Percentiles rank a stretch among this genome's conserved stretches.
Evolutionary conservation across 2,797 vertebrate species (phyloP).

Genomic region (Apodemus agrarius): DNA sequence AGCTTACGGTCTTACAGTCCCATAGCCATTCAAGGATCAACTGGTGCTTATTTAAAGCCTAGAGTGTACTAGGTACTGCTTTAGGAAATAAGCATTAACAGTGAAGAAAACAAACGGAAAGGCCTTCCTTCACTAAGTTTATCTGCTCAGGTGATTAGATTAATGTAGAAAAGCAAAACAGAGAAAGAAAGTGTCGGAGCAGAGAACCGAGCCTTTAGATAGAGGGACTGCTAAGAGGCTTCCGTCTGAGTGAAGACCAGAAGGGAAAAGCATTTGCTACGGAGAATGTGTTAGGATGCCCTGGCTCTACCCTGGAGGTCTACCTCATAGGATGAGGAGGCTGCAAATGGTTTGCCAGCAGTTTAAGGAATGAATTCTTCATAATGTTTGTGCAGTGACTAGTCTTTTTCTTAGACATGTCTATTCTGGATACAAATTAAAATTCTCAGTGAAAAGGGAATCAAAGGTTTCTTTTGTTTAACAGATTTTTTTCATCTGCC

Average conservation of each 20-base stretch:
- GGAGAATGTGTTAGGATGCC: neutral
- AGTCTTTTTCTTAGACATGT: neutral
- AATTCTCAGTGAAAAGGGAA: slow-evolving; percentile 3
- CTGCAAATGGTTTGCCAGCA: neutral
- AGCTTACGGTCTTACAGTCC: neutral
- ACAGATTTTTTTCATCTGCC: neutral
- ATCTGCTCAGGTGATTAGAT: neutral
- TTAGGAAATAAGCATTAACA: neutral
- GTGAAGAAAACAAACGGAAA: neutral
- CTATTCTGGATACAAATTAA: slow-evolving; percentile 8
- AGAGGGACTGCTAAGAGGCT: neutral
- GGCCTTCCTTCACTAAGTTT: neutral
- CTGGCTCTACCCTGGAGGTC: neutral
- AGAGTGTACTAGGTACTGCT: neutral
- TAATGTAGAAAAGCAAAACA: neutral
- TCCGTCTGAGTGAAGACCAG: neutral
- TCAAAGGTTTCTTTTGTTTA: neutral
- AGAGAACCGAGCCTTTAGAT: neutral
- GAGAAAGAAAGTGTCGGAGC: neutral
- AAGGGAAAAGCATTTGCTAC: neutral
- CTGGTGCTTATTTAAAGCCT: neutral
- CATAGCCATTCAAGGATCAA: neutral
- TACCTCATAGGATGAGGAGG: neutral
- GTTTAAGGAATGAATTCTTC: neutral
- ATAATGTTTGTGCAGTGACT: neutral